These are phyloP conservation scores for Coenonympha arcania DNA, from an alignment of 2,888 invertebrate species.

Conservation along the genomic window DNA sequence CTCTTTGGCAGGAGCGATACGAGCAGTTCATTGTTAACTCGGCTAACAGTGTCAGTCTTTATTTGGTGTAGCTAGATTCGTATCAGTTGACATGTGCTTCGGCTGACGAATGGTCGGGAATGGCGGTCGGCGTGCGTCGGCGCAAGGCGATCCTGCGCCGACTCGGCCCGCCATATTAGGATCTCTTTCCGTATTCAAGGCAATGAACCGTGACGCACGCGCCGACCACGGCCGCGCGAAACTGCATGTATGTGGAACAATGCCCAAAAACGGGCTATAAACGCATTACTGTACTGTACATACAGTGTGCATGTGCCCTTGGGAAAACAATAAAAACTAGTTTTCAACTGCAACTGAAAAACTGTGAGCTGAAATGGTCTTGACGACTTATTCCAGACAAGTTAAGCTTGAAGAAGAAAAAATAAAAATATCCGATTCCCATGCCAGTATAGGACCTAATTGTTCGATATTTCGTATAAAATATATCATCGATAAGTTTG, in stretches of 20 bases:
- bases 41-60: conserved; percentile 14
- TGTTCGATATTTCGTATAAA: not conserved
- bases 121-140: conserved; percentile 59
- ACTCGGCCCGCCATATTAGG: conserved; percentile 64
- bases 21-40: conserved; percentile 12
- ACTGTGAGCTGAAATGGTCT: not conserved
- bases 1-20: conserved; percentile 14
- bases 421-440: not conserved
- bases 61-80: conserved; percentile 23
- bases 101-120: conserved; percentile 52
- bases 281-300: not conserved
- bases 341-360: not conserved
- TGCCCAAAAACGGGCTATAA: conserved; percentile 25
- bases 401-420: not conserved
- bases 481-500: too few relatives aligned
- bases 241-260: conserved; percentile 24
- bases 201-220: conserved; percentile 69
- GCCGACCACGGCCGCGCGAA: conserved; percentile 37
- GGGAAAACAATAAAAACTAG: not conserved
- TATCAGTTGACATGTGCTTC: conserved; percentile 43
- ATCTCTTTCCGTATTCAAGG: conserved; percentile 67
- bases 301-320: not conserved
- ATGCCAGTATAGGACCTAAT: not conserved
- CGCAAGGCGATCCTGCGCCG: conserved; percentile 62
- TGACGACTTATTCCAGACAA: not conserved